A percentile compares a stretch with the other conserved stretches of the same genome.
Evolutionary conservation across 2,113 vertebrate genomes (phyloP).

Genomic region (Odocoileus hemionus): DNA sequence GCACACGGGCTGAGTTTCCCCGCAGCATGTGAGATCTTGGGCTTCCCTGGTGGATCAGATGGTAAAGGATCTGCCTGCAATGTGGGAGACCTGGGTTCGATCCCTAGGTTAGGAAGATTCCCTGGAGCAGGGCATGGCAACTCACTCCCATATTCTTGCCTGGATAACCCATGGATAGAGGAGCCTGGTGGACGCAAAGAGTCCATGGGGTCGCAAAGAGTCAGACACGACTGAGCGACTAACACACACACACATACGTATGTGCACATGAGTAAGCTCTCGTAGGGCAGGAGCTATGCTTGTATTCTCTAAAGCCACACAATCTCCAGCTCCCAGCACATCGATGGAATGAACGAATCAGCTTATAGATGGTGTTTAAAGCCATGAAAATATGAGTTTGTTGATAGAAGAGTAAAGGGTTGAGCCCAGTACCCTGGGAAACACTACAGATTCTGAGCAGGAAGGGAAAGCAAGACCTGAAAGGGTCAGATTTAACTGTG

Average conservation of each 20-base stretch:
- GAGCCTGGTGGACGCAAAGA: neutral
- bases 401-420: neutral
- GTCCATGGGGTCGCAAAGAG: neutral
- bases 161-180: neutral
- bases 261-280: neutral
- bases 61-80: neutral
- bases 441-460: neutral
- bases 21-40: neutral
- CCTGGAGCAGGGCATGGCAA: neutral
- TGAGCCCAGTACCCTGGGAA: neutral
- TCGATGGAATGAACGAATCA: neutral
- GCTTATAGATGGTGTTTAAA: neutral
- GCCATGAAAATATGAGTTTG: neutral
- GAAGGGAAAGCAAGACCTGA: neutral
- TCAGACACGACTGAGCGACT: fast-evolving
- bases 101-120: neutral
- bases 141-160: neutral
- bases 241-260: neutral
- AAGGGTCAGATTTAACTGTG: neutral
- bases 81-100: neutral
- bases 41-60: neutral
- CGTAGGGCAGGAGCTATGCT: neutral
- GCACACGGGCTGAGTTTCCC: neutral
- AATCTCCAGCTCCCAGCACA: neutral
- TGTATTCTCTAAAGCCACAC: neutral